These are phyloP conservation scores for Eristalis tenax DNA, from an alignment of 2,888 invertebrate species.

Conservation along the genomic window DNA sequence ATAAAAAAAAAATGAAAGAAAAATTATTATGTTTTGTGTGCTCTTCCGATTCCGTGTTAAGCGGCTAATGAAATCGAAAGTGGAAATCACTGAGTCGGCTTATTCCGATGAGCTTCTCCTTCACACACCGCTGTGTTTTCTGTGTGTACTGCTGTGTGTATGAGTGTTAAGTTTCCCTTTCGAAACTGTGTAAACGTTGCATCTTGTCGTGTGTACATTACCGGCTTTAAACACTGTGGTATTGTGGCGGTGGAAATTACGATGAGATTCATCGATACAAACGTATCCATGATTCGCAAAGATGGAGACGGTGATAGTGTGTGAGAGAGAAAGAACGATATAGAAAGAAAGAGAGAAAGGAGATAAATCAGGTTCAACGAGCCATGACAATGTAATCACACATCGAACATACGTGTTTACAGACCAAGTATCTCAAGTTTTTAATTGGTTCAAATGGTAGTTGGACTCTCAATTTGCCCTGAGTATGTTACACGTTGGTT, in stretches of 20 bases:
- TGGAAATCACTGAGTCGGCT: conserved; percentile 61
- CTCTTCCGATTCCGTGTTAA: conserved; percentile 73
- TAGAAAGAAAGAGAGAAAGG: conserved; percentile 8
- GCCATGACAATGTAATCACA: conserved; percentile 63
- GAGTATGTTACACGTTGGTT: conserved; percentile 14
- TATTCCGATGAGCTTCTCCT: conserved; percentile 4
- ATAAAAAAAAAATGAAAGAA: background rate
- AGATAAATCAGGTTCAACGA: conserved; percentile 61
- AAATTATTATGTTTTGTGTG: conserved; percentile 60
- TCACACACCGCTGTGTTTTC: conserved; percentile 11
- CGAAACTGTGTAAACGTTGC: conserved; percentile 43
- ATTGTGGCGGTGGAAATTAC: conserved; percentile 3
- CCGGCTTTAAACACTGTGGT: conserved; percentile 39
- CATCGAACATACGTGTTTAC: background rate
- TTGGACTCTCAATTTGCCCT: background rate
- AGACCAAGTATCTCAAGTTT: background rate
- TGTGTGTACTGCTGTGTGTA: background rate
- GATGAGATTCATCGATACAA: background rate
- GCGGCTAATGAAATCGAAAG: conserved; percentile 73
- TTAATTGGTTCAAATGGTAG: background rate
- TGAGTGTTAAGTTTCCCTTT: conserved; percentile 49
- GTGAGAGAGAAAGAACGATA: background rate
- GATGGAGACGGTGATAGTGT: background rate
- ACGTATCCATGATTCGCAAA: background rate
- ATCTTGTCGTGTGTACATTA: conserved; percentile 34